A percentile compares a stretch with the other conserved stretches of the same genome.
Conservation (phyloP, 1,140 invertebrate species). For the Macrocentrus cingulum region DNA sequence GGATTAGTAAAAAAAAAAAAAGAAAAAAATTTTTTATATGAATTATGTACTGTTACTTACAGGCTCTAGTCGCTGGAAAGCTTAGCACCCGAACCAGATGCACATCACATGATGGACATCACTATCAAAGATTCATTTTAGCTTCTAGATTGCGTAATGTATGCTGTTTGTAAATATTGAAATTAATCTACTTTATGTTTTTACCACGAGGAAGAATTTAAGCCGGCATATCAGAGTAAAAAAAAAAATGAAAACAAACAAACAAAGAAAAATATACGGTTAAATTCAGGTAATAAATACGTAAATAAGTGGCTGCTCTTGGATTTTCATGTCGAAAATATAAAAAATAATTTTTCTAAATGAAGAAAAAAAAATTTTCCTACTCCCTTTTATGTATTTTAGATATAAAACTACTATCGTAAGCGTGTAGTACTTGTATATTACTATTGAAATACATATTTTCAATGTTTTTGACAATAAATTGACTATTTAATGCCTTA, state of each 20-base stretch:
- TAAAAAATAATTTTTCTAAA: too few species aligned
- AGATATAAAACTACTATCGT: constrained; percentile 45
- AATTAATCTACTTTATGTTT: background rate
- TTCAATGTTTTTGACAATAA: constrained; percentile 50
- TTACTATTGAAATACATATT: constrained; percentile 50
- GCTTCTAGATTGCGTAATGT: background rate
- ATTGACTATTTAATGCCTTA: background rate
- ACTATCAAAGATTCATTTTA: constrained; percentile 6
- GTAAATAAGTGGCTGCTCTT: background rate
- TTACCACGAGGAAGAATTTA: background rate
- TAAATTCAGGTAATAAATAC: too few species aligned
- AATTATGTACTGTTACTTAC: constrained; percentile 15
- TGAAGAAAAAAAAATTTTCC: background rate
- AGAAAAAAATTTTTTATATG: background rate
- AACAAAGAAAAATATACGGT: too few species aligned
- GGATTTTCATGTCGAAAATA: too few species aligned
- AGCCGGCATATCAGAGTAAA: too few species aligned
- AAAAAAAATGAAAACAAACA: too few species aligned
- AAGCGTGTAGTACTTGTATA: constrained; percentile 50
- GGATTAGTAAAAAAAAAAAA: constrained; percentile 12
- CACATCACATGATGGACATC: background rate
- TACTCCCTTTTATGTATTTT: constrained; percentile 35
- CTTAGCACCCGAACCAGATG: constrained; percentile 10
- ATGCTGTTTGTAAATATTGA: background rate
- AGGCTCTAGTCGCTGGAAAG: constrained; percentile 25